phyloP scores from a whole-genome alignment of 2,888 invertebrate species.

The Drosophila austrosaltans region DNA sequence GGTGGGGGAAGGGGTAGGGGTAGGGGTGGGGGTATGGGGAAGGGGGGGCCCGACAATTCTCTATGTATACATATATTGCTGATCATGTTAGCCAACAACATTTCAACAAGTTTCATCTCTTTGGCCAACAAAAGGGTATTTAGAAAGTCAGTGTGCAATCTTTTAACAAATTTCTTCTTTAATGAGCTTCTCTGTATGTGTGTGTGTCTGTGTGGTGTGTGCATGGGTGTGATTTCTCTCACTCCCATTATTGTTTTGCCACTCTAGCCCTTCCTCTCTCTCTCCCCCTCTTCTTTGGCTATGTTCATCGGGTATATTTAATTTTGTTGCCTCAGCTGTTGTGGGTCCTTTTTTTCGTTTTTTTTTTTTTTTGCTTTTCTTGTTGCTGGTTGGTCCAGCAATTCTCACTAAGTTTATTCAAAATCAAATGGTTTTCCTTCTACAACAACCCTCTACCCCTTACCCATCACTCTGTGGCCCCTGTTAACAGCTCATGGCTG shows the following conservation, averaged over 20 bases:
- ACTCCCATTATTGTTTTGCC: no score
- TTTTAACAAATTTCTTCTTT: constrained; percentile 48
- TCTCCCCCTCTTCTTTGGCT: constrained; percentile 42
- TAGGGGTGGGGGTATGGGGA: not conserved
- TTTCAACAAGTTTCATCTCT: constrained; percentile 2
- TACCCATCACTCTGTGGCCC: not conserved
- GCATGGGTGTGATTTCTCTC: constrained; percentile 32
- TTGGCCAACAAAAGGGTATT: constrained; percentile 1
- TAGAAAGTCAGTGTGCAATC: constrained; percentile 15
- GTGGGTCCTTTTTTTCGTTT: constrained; percentile 26
- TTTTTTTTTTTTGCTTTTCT: not conserved
- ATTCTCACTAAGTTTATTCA: constrained; percentile 76
- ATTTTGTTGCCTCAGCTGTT: constrained; percentile 56
- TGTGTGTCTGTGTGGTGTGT: constrained; percentile 64
- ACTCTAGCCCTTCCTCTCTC: not conserved
- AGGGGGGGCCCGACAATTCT: constrained; percentile 1
- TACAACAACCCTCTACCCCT: not conserved
- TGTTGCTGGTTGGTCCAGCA: constrained; percentile 40
- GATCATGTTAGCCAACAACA: constrained; percentile 1
- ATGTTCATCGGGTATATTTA: constrained; percentile 62
- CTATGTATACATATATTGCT: constrained; percentile 16
- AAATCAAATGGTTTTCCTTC: constrained; percentile 77
- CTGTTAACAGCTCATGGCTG: constrained; percentile 14
- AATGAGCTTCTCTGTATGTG: constrained; percentile 59
- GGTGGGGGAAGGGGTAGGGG: not conserved